Base-by-base conservation (phyloP, 2,797 vertebrate species). In the Pipistrellus kuhlii region DNA sequence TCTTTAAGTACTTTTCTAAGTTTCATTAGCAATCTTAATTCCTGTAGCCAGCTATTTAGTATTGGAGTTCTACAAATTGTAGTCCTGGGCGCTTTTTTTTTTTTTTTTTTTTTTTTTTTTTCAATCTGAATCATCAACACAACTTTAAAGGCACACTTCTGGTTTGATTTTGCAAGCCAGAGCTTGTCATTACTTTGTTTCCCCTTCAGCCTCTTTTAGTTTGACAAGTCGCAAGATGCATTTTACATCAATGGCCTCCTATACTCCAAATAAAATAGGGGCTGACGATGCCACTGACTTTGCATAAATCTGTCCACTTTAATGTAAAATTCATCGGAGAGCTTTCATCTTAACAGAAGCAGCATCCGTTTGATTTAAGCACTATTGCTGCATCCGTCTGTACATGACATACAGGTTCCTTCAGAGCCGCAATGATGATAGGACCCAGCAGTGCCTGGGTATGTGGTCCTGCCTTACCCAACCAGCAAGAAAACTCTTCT, bases 251-350 rank as follows among this genome's bases (percentile, higher is more conserved):
- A 25, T 69, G 25, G 15, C 21, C 35, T 48, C 82, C 72, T 68
- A 2, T 35, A 30, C 41, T 55, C 30, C 81, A 91, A 27, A n/a
- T 72, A 84, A 57, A 64, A 4, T 5, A 46, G 44, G 46, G n/a
- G 13, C 17, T 86, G 83, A 75, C 85, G 20, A 88, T 77, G 77
- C 13, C 72, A 85, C 59, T 30, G 11, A n/a, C 77, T 88, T 88
- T 15, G 1, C 35, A 69, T 32, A 35, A 76, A 35, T 84, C 48
- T 59, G 77, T 76, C 14, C 76, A 57, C n/a, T 27, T 68, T 55
- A 80, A 17, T 88, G 57, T 88, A 1, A 84, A 30, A 76, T 57
- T 48, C 48, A 71, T 5, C 66, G 48, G 4, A 32, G 17, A 0
- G 0, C 2, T 15, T 85, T 92, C 46, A 46, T 71, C 53, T 88